Evolutionary conservation across 2,888 invertebrate species (phyloP).

Genomic region (Prenolepis imparis): DNA sequence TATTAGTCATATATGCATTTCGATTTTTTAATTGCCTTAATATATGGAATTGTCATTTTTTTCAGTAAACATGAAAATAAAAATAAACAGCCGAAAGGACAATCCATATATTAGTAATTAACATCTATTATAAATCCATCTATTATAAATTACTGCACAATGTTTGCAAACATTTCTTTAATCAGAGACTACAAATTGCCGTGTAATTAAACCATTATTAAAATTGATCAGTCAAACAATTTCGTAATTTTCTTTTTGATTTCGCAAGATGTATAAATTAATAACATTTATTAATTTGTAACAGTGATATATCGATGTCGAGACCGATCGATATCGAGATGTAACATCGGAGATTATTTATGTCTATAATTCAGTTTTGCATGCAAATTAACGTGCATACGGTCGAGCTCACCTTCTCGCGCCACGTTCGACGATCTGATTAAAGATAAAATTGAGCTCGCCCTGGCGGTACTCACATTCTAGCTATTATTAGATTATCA

Average conservation of each 20-base stretch:
- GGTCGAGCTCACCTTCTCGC: slow-evolving; percentile 45
- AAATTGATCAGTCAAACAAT: slow-evolving; percentile 18
- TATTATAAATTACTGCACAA: not conserved
- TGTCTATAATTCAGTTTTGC: slow-evolving; percentile 12
- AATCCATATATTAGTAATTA: slow-evolving; percentile 19
- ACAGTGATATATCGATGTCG: not conserved
- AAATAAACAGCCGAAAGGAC: not conserved
- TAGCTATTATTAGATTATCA: slow-evolving; percentile 70
- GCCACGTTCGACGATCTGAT: slow-evolving; percentile 62
- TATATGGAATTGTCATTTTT: not conserved
- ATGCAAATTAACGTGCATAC: slow-evolving; percentile 32
- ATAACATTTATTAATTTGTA: slow-evolving; percentile 8
- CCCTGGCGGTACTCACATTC: slow-evolving; percentile 50
- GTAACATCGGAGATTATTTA: slow-evolving; percentile 28
- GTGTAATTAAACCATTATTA: slow-evolving; percentile 20
- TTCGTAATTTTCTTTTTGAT: slow-evolving; percentile 9
- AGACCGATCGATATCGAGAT: slow-evolving; percentile 8
- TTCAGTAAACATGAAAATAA: not conserved
- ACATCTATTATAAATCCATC: slow-evolving; percentile 20
- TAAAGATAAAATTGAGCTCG: slow-evolving; percentile 68
- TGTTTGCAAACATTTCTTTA: slow-evolving; percentile 27
- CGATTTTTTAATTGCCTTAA: not conserved
- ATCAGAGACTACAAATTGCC: slow-evolving; percentile 32
- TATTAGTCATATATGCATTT: not conserved
- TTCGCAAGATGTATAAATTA: not conserved